Base-by-base conservation (phyloP, 2,888 invertebrate genomes). In the Timandra comae region DNA sequence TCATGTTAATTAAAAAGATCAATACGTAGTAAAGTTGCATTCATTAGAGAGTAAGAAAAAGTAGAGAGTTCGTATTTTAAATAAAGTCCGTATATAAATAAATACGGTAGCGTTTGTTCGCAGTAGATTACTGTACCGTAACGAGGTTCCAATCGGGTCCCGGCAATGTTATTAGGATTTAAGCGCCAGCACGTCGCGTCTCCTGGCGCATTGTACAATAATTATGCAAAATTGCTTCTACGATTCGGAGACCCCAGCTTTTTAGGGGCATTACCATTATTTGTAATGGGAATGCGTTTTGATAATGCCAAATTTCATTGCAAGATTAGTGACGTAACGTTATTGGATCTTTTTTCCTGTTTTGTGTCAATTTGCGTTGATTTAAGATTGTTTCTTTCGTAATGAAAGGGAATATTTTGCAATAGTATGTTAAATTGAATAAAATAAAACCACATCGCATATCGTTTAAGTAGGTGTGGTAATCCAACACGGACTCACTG, bases 151-250 rank as follows among this genome's bases (percentile, higher is more conserved):
- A 72, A 81, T 82, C 76, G 72, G 60, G 70, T 68, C 69, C 68
- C 55, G 46, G 56, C 62, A 58, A 74, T 66, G 77, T 80, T 79
- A 81, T 82, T 81, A 78, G 82, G 72, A 78, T 81, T 75, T 78
- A 77, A 76, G 76, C 74, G 75, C 60, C 69, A 60, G 57, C 60
- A 62, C 63, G 56, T 65, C 72, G 67, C 67, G 68, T 69, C 71
- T 69, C 72, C 58, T 59, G 44, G 55, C 63, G 56, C 63, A 64
- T 64, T 64, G 66, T 63, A 60, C 63, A 69, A 73, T 82, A 84
- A 85, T 85, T 85, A 84, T 85, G 84, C 81, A 78, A 84, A 85
- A 84, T 82, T 78, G 81, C 78, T 79, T 57, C 75, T 74, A 79
- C 82, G 63, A 82, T 75, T 84, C 75, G 66, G 69, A 72, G 66